These are phyloP conservation scores for Lasaia peninsularis DNA, from an alignment of 1,140 invertebrate species.

Conservation along the genomic window DNA sequence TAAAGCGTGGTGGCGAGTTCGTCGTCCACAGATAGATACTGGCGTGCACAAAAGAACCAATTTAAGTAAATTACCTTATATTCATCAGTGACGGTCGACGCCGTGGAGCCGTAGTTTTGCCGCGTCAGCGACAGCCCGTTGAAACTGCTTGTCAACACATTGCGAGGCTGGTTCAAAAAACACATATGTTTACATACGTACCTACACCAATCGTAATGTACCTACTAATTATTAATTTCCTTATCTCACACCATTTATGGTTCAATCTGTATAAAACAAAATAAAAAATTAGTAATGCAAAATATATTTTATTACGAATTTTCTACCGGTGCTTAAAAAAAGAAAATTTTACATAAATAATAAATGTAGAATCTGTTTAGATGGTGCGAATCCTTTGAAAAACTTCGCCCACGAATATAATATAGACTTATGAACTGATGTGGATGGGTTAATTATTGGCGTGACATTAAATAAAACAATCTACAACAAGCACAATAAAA, in stretches of 20 bases:
- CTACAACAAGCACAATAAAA: too few species aligned
- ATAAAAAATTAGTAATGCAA: neutral
- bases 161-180: conserved; percentile 48
- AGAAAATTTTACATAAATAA: neutral
- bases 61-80: conserved; percentile 41
- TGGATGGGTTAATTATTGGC: too few species aligned
- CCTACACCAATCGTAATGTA: neutral
- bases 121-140: conserved; percentile 60
- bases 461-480: too few species aligned
- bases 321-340: neutral
- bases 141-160: conserved; percentile 53
- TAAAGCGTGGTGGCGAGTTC: conserved; percentile 12
- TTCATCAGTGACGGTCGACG: conserved; percentile 35
- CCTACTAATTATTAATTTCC: neutral
- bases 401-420: too few species aligned
- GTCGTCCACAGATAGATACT: neutral
- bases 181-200: conserved; percentile 10
- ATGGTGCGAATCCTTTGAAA: too few species aligned
- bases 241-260: conserved; percentile 26
- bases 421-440: too few species aligned
- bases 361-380: too few species aligned
- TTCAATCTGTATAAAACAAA: conserved; percentile 15
- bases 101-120: conserved; percentile 47
- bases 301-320: neutral
- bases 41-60: neutral